A percentile compares a stretch with the other conserved stretches of the same genome.
Evolutionary conservation across 2,888 invertebrate genomes (phyloP).

Genomic region (Ashinkailepas kermadecensis): DNA sequence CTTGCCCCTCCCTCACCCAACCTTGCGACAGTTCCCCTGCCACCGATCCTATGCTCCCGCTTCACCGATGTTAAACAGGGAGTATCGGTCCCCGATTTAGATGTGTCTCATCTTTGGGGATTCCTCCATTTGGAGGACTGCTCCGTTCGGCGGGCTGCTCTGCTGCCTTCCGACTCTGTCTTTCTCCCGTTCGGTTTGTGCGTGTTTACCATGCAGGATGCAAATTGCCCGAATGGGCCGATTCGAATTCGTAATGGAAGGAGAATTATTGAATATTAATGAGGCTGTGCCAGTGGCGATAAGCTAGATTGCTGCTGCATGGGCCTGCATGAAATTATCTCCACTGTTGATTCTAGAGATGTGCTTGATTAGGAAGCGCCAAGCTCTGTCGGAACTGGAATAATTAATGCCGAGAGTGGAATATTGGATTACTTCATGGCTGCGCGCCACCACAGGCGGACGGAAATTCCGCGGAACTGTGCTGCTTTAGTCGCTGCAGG

Average conservation of each 20-base stretch:
- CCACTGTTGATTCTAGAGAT: conserved; percentile 22
- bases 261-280: conserved; percentile 21
- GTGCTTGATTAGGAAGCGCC: conserved; percentile 16
- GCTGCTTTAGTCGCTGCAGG: neutral
- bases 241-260: conserved; percentile 21
- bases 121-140: no score
- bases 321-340: conserved; percentile 22
- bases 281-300: conserved; percentile 10
- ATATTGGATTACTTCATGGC: conserved; percentile 20
- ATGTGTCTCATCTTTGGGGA: no score
- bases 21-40: no score
- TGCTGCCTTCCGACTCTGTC: neutral
- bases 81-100: neutral
- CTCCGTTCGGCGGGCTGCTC: neutral
- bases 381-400: neutral
- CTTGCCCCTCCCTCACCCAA: no score
- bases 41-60: no score
- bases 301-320: conserved; percentile 21
- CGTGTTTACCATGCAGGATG: conserved; percentile 20
- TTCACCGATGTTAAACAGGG: no score
- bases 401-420: conserved; percentile 18
- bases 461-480: neutral
- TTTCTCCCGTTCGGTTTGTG: neutral
- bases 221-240: conserved; percentile 19
- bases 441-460: neutral